Evolutionary conservation across 2,797 vertebrate genomes (phyloP).

Genomic region (Diceros bicornis): DNA sequence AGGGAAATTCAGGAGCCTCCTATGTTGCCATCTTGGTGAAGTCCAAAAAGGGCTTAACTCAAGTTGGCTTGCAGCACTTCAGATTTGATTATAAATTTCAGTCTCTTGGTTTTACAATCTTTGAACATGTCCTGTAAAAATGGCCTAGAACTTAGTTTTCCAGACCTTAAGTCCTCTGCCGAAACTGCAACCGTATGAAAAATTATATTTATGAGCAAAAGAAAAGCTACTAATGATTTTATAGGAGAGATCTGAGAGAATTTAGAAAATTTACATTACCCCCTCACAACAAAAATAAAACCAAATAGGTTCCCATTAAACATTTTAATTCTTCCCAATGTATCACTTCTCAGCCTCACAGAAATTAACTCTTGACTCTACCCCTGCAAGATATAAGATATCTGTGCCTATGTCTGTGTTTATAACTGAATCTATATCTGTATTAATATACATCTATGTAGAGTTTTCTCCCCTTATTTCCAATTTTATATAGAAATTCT

Average conservation of each 20-base stretch:
- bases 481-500: neutral
- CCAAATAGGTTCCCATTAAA: neutral
- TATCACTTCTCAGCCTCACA: neutral
- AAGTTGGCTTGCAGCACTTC: neutral
- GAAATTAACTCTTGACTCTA: neutral
- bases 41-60: neutral
- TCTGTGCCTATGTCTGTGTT: neutral
- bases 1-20: neutral
- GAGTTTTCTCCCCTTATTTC: neutral
- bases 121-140: neutral
- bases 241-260: neutral
- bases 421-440: neutral
- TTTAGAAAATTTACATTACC: neutral
- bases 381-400: neutral
- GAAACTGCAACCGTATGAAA: neutral
- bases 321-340: neutral
- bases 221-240: neutral
- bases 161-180: neutral
- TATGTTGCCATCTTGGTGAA: neutral
- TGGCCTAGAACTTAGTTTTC: neutral
- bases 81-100: neutral
- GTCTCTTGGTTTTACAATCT: neutral
- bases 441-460: neutral
- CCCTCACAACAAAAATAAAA: neutral
- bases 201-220: neutral